Evolutionary conservation across 2,888 invertebrate genomes (phyloP), one percentile per base, ranked within the genome.

Genomic region (Morpho helenor): DNA sequence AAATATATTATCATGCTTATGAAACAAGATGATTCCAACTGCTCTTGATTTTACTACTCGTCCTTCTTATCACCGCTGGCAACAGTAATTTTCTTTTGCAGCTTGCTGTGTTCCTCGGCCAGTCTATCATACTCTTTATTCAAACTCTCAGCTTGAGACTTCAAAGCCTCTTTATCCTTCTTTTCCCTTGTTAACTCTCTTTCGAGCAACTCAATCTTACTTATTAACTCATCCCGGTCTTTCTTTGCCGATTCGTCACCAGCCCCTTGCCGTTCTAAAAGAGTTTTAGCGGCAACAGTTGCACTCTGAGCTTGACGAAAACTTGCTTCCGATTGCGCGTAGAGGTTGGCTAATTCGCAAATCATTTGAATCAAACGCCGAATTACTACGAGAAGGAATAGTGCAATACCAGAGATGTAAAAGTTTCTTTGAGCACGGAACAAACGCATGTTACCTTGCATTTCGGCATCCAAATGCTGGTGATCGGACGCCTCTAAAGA

Each of bases 391-490:
- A 96, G 95, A 58, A 99, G 90, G 77, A 99, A 98, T n/a, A 99
- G 92, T 0, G 99, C 93, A 81, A 99, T 99, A 10, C 99, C 99
- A 60, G 98, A 97, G 70, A 99, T 99, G 87, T 99, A 99, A 80
- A 99, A 98, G 87, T 99, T 99, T 56, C 99, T 93, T 83, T 99
- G 99, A 0, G 99, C 98, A 57, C 99, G 93, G 92, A 99, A 99
- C 61, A 99, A 87, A 56, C 98, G 94, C 99, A 99, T 98, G 69
- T 80, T 94, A 83, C 95, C 95, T 84, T 98, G 97, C 95, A 98
- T 96, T 87, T 98, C 98, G 0, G 96, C 93, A 75, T 98, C 96
- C 59, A 98, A 91, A 70, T 95, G 95, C 61, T 91, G 86, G 71
- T 94, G 94, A n/a, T 94, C 94, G 7, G 91, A 79, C 0, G 84